phyloP scores from a whole-genome alignment of 2,113 vertebrate genomes.

The rat (Rattus norvegicus) region GRCr8 NC_086023.1:148962001-148962500 shows the following conservation, averaged over 20 bases:
- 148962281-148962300: not conserved
- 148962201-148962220: constrained; percentile 22
- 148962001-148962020: not conserved
- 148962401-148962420: not conserved
- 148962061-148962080: fast-evolving
- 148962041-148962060: not conserved
- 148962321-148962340: not conserved
- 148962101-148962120: not conserved
- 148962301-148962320: not conserved
- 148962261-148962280: not conserved
- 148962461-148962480: not conserved
- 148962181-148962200: not conserved
- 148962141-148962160: not conserved
- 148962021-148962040: no score
- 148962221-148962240: not conserved
- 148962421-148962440: not conserved
- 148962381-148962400: not conserved
- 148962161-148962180: not conserved
- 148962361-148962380: not conserved
- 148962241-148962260: not conserved
- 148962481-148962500: not conserved
- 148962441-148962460: not conserved
- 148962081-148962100: not conserved
- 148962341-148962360: constrained; percentile 6
- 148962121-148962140: not conserved